Base-by-base conservation (phyloP, 2,797 vertebrate species). In the Enteromius treurensis region DNA sequence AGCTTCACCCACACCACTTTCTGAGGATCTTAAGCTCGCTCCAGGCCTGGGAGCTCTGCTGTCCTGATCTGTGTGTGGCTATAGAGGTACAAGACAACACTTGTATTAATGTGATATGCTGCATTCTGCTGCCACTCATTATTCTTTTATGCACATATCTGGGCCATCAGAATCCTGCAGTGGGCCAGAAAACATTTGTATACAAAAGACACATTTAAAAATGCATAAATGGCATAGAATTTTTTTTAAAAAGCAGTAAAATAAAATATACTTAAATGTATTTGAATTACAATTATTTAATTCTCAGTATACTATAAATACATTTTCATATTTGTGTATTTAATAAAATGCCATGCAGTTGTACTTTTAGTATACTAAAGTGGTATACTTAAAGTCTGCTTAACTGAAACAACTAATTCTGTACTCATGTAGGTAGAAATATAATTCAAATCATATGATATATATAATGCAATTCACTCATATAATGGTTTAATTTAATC, bases 1-100 rank as follows among this genome's bases (percentile, higher is more conserved):
- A 91, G 77, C 92, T 95, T 82, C 79, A 89, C 6, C 91, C 93
- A 0, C 89, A 89, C 0, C 76, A 91, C 23, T 93, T 96, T 86
- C 84, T 95, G 69, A 93, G 89, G 78, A 91, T 91, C 70, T 87
- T 96, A 37, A 88, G 83, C 83, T 90, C 89, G 2, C 90, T 96
- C 13, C 92, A 92, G 15, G 51, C 71, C 1, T 95, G 95, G 93
- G 94, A 96, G 62, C 91, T 96, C 49, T 95, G 95, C 80, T 94
- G 90, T 82, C 94, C 96, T 0, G 94, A 96, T 34, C 81, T 95
- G 8, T 93, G 93, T 17, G 93, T 94, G 78, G 95, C 93, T 76
- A 88, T 95, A 2, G 91, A 95, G 94, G 94, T 96, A 85, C 49
- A 32, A 49, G 23, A 19, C 19, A 62, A 37, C 23, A n/a, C 40